Percentiles rank a stretch among this genome's conserved stretches.
These are phyloP conservation scores for Lithophane semibrunnea DNA, from an alignment of 2,888 invertebrate genomes.

Conservation along the genomic window DNA sequence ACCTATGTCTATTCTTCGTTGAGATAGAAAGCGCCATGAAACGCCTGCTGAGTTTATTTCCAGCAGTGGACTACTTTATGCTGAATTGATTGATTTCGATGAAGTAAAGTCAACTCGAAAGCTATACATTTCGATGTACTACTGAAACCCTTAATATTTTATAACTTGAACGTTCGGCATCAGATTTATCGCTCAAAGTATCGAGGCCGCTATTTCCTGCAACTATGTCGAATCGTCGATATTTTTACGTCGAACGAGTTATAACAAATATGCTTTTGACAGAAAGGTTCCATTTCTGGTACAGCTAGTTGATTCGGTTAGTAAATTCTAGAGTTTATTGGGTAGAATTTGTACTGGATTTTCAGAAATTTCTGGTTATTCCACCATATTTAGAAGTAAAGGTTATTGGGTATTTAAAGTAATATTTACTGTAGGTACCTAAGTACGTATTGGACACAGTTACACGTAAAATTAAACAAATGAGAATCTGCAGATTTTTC, in stretches of 20 bases:
- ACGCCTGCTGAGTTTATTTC: too few relatives aligned
- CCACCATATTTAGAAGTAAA: too few relatives aligned
- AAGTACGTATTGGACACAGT: not conserved
- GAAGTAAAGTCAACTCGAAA: too few relatives aligned
- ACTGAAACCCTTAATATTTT: conserved; percentile 24
- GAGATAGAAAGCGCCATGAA: too few relatives aligned
- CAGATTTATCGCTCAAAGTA: conserved; percentile 43
- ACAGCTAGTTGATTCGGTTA: conserved; percentile 17
- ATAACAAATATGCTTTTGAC: conserved; percentile 50
- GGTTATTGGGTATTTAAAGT: too few relatives aligned
- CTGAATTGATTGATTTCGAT: too few relatives aligned
- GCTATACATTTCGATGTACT: too few relatives aligned
- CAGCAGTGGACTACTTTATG: too few relatives aligned
- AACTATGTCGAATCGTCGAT: conserved; percentile 23
- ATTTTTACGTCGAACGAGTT: conserved; percentile 37
- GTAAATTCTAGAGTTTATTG: conserved; percentile 30
- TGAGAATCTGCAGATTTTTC: not conserved
- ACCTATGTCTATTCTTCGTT: too few relatives aligned
- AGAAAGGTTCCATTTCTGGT: not conserved
- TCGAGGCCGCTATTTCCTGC: conserved; percentile 45
- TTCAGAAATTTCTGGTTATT: too few relatives aligned
- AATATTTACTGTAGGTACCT: too few relatives aligned
- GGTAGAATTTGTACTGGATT: not conserved
- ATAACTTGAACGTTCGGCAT: not conserved
- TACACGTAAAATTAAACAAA: not conserved